Conservation (phyloP, 2,888 invertebrate genomes). For the Shargacucullia verbasci region DNA sequence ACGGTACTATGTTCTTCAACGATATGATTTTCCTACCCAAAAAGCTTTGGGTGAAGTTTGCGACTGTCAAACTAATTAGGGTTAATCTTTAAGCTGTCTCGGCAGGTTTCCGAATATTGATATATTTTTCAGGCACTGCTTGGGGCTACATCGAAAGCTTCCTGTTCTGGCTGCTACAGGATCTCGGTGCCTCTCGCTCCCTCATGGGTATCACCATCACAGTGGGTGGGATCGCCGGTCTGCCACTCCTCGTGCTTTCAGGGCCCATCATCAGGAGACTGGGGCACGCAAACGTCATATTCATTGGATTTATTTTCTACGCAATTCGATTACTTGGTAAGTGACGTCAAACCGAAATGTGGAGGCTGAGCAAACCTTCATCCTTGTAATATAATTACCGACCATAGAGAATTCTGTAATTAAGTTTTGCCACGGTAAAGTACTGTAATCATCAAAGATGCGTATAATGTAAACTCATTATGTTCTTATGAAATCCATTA, state of each 20-base stretch:
- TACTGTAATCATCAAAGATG: neutral
- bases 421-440: neutral
- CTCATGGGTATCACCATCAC: conserved; percentile 95
- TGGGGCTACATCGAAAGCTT: conserved; percentile 96
- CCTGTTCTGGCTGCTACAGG: conserved; percentile 94
- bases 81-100: too few relatives aligned
- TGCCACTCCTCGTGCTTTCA: conserved; percentile 93
- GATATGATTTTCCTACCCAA: too few relatives aligned
- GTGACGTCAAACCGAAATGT: conserved; percentile 35
- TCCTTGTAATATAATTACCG: neutral
- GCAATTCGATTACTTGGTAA: conserved; percentile 92
- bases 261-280: conserved; percentile 92
- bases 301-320: conserved; percentile 93
- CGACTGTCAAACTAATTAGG: too few relatives aligned
- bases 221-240: conserved; percentile 93
- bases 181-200: conserved; percentile 92
- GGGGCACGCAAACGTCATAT: conserved; percentile 93
- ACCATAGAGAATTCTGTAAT: neutral
- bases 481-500: too few relatives aligned
- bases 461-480: too few relatives aligned
- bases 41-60: too few relatives aligned
- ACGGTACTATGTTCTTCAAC: too few relatives aligned
- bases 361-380: neutral
- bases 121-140: conserved; percentile 90
- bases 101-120: too few relatives aligned